These are phyloP conservation scores for Hololepta plana DNA, from an alignment of 2,888 invertebrate genomes.

Conservation along the genomic window DNA sequence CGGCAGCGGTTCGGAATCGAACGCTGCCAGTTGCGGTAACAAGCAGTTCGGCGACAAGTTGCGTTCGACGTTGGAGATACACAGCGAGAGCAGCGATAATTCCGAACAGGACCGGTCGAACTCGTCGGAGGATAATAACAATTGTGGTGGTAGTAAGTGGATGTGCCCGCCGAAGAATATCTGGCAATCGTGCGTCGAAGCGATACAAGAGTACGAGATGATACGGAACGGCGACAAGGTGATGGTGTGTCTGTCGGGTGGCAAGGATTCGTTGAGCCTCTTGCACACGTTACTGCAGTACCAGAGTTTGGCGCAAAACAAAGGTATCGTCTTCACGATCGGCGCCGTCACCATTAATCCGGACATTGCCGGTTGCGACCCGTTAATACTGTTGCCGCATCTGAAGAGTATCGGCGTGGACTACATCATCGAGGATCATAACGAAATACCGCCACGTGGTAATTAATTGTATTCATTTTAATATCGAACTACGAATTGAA, in stretches of 20 bases:
- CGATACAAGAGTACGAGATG: conserved; percentile 69
- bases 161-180: conserved; percentile 60
- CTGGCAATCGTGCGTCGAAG: conserved; percentile 69
- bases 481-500: conserved; percentile 6
- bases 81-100: conserved; percentile 23
- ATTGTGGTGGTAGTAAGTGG: conserved; percentile 33
- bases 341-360: conserved; percentile 64
- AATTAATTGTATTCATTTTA: background rate
- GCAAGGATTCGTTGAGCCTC: conserved; percentile 67
- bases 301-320: conserved; percentile 54
- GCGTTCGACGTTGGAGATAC: conserved; percentile 20
- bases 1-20: conserved; percentile 22
- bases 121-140: conserved; percentile 10
- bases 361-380: conserved; percentile 32
- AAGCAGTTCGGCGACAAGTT: conserved; percentile 17
- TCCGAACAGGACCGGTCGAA: conserved; percentile 7
- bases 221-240: conserved; percentile 65
- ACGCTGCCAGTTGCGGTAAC: conserved; percentile 17
- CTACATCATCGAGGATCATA: conserved; percentile 49
- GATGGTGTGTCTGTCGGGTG: conserved; percentile 70
- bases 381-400: conserved; percentile 51
- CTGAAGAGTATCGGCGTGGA: conserved; percentile 53
- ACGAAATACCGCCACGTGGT: background rate
- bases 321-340: conserved; percentile 56
- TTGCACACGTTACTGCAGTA: conserved; percentile 73